phyloP scores from a whole-genome alignment of 2,113 vertebrate genomes.

The Fregata magnificens region DNA sequence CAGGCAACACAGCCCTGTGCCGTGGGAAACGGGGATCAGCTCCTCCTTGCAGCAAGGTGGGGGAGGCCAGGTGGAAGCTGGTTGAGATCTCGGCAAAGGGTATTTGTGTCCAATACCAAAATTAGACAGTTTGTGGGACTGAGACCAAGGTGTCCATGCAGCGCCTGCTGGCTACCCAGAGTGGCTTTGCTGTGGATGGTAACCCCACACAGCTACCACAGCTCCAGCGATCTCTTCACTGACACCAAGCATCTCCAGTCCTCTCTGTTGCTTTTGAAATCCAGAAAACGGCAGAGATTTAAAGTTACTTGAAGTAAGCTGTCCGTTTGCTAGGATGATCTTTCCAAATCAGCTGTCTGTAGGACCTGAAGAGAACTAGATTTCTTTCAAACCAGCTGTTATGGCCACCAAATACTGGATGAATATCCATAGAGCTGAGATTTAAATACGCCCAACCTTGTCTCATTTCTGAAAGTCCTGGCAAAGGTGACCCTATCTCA shows the following conservation, averaged over 20 bases:
- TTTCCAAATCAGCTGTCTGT: background rate
- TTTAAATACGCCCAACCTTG: background rate
- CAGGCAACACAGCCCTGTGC: background rate
- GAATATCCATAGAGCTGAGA: background rate
- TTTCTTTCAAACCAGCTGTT: background rate
- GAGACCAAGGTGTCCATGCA: background rate
- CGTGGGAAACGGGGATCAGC: rapidly evolving
- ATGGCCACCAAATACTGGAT: background rate
- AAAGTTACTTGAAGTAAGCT: background rate
- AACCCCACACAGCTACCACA: background rate
- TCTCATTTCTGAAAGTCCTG: background rate
- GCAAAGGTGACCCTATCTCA: background rate
- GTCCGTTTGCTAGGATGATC: too few species aligned
- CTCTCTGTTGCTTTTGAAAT: background rate
- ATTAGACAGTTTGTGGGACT: background rate
- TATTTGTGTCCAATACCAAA: background rate
- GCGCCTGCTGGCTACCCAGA: rapidly evolving
- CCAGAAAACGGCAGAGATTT: background rate
- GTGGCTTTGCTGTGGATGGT: background rate
- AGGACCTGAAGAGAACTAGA: background rate
- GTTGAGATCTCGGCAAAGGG: background rate
- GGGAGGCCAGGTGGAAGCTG: background rate
- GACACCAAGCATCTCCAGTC: background rate
- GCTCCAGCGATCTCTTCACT: background rate
- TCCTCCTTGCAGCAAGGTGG: rapidly evolving